A percentile compares a stretch with the other conserved stretches of the same genome.
Conservation (phyloP, 2,888 invertebrate genomes). For the Eustalomyia histrio region DNA sequence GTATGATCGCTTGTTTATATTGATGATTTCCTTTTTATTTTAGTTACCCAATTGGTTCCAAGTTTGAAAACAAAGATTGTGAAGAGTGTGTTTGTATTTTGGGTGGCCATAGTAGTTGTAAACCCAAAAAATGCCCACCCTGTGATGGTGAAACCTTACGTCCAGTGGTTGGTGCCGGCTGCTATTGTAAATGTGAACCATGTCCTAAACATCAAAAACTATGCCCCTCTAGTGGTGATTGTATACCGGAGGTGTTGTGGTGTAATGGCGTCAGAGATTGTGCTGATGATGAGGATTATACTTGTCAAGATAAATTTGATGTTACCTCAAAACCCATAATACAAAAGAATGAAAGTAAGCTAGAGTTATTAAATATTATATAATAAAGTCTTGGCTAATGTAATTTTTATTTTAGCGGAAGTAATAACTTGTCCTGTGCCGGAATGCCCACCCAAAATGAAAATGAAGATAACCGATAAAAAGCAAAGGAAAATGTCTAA, state of each 20-base stretch:
- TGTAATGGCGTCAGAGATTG: constrained; percentile 91
- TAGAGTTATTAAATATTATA: neutral
- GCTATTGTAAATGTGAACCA: constrained; percentile 87
- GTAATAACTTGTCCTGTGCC: constrained; percentile 79
- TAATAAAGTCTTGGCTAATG: neutral
- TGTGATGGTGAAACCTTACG: constrained; percentile 82
- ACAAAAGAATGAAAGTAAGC: constrained; percentile 72
- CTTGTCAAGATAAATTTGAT: constrained; percentile 80
- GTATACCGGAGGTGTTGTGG: constrained; percentile 86
- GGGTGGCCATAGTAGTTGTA: constrained; percentile 86
- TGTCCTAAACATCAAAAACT: constrained; percentile 84
- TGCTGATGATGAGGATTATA: constrained; percentile 87
- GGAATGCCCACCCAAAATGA: constrained; percentile 81
- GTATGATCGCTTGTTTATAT: too few species aligned
- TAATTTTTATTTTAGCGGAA: constrained; percentile 62
- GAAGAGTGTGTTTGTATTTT: constrained; percentile 89
- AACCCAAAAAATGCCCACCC: constrained; percentile 84
- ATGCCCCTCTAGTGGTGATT: constrained; percentile 87
- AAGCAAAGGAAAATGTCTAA: constrained; percentile 78
- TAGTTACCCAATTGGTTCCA: constrained; percentile 87
- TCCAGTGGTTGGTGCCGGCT: constrained; percentile 84
- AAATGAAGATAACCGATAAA: constrained; percentile 78
- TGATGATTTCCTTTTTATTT: too few species aligned
- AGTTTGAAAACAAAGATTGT: constrained; percentile 87
- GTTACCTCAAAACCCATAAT: constrained; percentile 70